Evolutionary conservation across 2,888 invertebrate genomes (phyloP).

Genomic region (Chesias legatella): DNA sequence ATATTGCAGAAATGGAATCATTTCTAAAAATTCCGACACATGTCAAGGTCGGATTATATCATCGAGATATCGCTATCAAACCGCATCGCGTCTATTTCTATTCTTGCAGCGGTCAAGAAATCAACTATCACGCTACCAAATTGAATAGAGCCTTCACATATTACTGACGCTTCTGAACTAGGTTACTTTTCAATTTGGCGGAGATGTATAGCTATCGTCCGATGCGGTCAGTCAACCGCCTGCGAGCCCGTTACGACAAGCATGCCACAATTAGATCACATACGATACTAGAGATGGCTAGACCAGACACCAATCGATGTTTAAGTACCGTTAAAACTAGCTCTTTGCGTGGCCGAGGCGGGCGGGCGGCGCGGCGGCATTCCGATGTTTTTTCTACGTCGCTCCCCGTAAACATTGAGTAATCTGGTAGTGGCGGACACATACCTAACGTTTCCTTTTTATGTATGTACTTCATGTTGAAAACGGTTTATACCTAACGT

Average conservation of each 20-base stretch:
- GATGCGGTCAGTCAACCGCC: slow-evolving; percentile 74
- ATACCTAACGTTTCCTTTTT: no score
- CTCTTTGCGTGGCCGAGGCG: slow-evolving; percentile 47
- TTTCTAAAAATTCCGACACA: slow-evolving; percentile 25
- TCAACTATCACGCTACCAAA: slow-evolving; percentile 50
- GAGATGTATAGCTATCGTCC: slow-evolving; percentile 61
- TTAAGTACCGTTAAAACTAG: slow-evolving; percentile 69
- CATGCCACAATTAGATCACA: slow-evolving; percentile 76
- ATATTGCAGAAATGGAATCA: background rate
- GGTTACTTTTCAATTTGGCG: slow-evolving; percentile 49
- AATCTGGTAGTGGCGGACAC: slow-evolving; percentile 11
- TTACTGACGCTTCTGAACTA: slow-evolving; percentile 37
- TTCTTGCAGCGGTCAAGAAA: slow-evolving; percentile 47
- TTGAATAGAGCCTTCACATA: slow-evolving; percentile 43
- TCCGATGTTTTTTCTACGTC: slow-evolving; percentile 43
- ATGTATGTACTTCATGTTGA: no score
- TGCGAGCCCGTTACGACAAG: slow-evolving; percentile 72
- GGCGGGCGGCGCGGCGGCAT: slow-evolving; percentile 40
- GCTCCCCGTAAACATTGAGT: slow-evolving; percentile 37
- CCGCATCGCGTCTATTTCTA: slow-evolving; percentile 46
- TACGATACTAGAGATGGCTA: slow-evolving; percentile 63
- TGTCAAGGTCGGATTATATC: slow-evolving; percentile 45
- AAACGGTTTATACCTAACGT: no score
- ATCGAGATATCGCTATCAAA: slow-evolving; percentile 39
- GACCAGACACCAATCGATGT: slow-evolving; percentile 64